phyloP scores from a whole-genome alignment of 2,113 vertebrate genomes.

The Corythoichthys intestinalis region DNA sequence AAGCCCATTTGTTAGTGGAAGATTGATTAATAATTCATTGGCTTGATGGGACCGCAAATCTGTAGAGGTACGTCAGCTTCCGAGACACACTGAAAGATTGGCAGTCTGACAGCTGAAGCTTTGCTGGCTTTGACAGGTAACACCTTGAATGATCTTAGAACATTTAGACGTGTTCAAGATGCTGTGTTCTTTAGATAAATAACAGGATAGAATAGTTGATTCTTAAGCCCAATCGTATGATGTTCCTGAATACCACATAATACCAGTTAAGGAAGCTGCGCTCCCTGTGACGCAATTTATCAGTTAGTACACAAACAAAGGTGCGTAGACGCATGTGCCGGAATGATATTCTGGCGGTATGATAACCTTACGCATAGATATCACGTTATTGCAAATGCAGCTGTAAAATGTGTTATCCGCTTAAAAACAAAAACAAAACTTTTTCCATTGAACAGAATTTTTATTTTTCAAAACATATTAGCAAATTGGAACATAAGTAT shows the following conservation, averaged over 20 bases:
- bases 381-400: too few species aligned
- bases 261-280: neutral
- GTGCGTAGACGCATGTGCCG: too few species aligned
- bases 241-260: neutral
- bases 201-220: constrained; percentile 9
- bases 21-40: constrained; percentile 63
- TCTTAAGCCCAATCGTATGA: neutral
- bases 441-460: too few species aligned
- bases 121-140: constrained; percentile 24
- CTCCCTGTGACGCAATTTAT: neutral
- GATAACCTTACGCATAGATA: too few species aligned
- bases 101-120: constrained; percentile 23
- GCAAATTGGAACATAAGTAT: too few species aligned
- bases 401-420: too few species aligned
- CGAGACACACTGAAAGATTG: constrained; percentile 8
- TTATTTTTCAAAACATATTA: too few species aligned
- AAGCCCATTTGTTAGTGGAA: constrained; percentile 52
- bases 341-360: too few species aligned
- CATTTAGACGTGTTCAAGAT: neutral
- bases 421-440: too few species aligned
- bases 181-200: constrained; percentile 19
- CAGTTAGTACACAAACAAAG: too few species aligned
- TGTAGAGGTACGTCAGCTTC: constrained; percentile 38
- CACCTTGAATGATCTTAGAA: constrained; percentile 13
- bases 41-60: constrained; percentile 50